Base-by-base conservation (phyloP, 1,140 invertebrate species). In the Hetaerina americana region DNA sequence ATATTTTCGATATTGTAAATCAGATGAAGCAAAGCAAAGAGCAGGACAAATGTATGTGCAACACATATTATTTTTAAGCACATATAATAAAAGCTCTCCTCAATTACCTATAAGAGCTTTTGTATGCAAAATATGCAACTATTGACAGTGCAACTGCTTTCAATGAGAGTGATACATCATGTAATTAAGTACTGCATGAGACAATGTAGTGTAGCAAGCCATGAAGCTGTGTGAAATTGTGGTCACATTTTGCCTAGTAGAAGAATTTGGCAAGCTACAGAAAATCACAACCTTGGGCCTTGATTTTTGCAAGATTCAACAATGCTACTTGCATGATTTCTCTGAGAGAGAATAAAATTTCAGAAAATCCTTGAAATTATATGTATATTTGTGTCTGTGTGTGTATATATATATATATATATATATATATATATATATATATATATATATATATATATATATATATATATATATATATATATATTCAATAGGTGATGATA, bases 11-110 rank as follows among this genome's bases (percentile, higher is more conserved):
- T n/a, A n/a, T n/a, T n/a, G n/a, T n/a, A 57, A 57, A 57, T 18
- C 40, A 57, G 40, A 57, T 57, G 22, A 57, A 57, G 40, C 40
- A 57, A 57, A 57, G 40, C 40, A 57, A 10, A 57, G 40, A 18
- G n/a, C n/a, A n/a, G 22, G 40, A 57, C 22, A 57, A 57, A 57
- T 18, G 40, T 57, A 18, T n/a, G n/a, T n/a, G n/a, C n/a, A n/a
- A n/a, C n/a, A n/a, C n/a, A n/a, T n/a, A n/a, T 57, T n/a, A 57
- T 57, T 57, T 57, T 57, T 57, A 57, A 57, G 40, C 40, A 57
- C 22, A 57, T 1, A 57, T 57, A 18, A 57, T n/a, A 57, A 57
- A 57, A 57, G 40, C 40, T 57, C 40, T 57, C 40, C 15, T 12
- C 40, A 57, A 57, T 57, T 57, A n/a, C n/a, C 22, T 5, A 57